Evolutionary conservation across 2,113 vertebrate genomes (phyloP).

Genomic region (Sterrhoptilus dennistouni): DNA sequence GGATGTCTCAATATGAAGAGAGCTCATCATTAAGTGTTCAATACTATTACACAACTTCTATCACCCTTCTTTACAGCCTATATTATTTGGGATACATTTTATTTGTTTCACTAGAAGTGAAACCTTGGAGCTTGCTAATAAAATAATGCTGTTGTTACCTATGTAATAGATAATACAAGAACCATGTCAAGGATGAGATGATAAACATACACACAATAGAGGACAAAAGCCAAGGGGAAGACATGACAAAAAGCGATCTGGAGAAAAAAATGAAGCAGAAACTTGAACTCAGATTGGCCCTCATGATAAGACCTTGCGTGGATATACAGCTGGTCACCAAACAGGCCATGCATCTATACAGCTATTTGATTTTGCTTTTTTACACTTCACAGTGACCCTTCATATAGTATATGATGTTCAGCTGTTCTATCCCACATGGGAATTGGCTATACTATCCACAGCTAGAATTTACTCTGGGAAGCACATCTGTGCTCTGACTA

Average conservation of each 20-base stretch:
- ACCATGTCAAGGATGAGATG: neutral
- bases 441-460: neutral
- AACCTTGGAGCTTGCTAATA: neutral
- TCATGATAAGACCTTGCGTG: neutral
- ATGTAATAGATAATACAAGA: neutral
- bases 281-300: neutral
- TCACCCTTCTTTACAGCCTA: neutral
- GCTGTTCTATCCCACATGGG: neutral
- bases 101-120: neutral
- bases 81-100: neutral
- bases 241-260: neutral
- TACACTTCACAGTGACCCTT: neutral
- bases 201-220: neutral
- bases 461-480: neutral
- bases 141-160: neutral
- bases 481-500: neutral
- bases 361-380: neutral
- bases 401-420: neutral
- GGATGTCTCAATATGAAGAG: neutral
- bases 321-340: neutral
- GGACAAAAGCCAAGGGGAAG: neutral
- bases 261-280: neutral
- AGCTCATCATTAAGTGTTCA: neutral
- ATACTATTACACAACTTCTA: neutral
- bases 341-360: neutral